These are phyloP conservation scores for Atta colombica DNA, from an alignment of 1,140 invertebrate genomes.

Conservation along the genomic window DNA sequence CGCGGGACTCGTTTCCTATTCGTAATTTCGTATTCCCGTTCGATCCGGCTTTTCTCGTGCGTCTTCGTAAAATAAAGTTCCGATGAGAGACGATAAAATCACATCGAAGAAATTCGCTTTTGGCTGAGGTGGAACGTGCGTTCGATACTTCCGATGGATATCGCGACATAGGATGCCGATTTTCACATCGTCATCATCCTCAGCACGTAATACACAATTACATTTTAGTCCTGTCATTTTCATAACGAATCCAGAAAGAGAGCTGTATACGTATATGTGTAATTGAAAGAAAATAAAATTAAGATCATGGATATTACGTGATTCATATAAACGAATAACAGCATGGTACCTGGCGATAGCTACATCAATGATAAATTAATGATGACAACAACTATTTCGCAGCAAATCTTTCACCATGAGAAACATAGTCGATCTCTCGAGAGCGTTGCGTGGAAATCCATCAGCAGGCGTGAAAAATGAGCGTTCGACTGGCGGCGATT, in stretches of 20 bases:
- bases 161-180: not conserved
- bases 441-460: slow-evolving; percentile 40
- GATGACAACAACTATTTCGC: slow-evolving; percentile 34
- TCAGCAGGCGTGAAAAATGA: slow-evolving; percentile 47
- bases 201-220: slow-evolving; percentile 16
- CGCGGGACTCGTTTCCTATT: slow-evolving; percentile 61
- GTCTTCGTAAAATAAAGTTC: slow-evolving; percentile 66
- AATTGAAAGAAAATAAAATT: slow-evolving; percentile 29
- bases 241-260: too few species aligned
- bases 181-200: not conserved
- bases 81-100: slow-evolving; percentile 72
- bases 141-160: slow-evolving; percentile 30
- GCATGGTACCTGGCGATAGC: not conserved
- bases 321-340: slow-evolving; percentile 18
- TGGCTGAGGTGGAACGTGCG: not conserved
- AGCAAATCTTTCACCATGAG: slow-evolving; percentile 17
- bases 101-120: slow-evolving; percentile 55
- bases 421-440: slow-evolving; percentile 26
- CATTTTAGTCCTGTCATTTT: slow-evolving; percentile 10
- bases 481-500: slow-evolving; percentile 21
- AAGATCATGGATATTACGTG: not conserved
- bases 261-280: not conserved
- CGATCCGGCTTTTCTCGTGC: not conserved
- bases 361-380: slow-evolving; percentile 45
- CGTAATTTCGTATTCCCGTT: slow-evolving; percentile 73